A percentile compares a stretch with the other conserved stretches of the same genome.
These are phyloP conservation scores for Autographa gamma DNA, from an alignment of 2,888 invertebrate species.

Conservation along the genomic window DNA sequence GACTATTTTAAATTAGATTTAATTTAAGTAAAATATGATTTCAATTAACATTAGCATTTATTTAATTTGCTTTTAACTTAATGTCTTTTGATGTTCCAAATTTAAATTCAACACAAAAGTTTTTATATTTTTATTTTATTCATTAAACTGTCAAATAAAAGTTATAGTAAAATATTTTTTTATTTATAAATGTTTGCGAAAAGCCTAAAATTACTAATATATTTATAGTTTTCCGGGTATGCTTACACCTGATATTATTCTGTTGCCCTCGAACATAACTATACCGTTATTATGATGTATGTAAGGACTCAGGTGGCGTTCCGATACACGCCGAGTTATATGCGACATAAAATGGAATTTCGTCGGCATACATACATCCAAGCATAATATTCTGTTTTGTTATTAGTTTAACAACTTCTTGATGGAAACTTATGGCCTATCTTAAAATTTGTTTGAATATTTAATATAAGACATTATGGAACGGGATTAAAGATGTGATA, in stretches of 20 bases:
- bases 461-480: neutral
- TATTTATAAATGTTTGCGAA: neutral
- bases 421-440: neutral
- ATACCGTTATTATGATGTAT: slow-evolving; percentile 58
- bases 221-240: neutral
- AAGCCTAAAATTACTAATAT: slow-evolving; percentile 10
- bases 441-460: neutral
- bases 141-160: neutral
- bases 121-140: neutral
- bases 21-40: neutral
- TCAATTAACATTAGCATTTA: neutral
- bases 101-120: neutral
- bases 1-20: neutral
- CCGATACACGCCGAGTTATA: slow-evolving; percentile 59
- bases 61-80: neutral
- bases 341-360: slow-evolving; percentile 60
- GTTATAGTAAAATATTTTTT: neutral
- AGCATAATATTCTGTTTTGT: neutral
- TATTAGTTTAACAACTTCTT: neutral
- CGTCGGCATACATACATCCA: slow-evolving; percentile 20
- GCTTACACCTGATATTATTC: neutral
- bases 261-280: slow-evolving; percentile 37
- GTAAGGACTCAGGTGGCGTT: slow-evolving; percentile 53
- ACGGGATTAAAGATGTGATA: neutral
- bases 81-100: neutral